Percentiles rank a stretch among this genome's conserved stretches.
phyloP scores from a whole-genome alignment of 2,888 invertebrate species.

The Eupithecia centaureata region DNA sequence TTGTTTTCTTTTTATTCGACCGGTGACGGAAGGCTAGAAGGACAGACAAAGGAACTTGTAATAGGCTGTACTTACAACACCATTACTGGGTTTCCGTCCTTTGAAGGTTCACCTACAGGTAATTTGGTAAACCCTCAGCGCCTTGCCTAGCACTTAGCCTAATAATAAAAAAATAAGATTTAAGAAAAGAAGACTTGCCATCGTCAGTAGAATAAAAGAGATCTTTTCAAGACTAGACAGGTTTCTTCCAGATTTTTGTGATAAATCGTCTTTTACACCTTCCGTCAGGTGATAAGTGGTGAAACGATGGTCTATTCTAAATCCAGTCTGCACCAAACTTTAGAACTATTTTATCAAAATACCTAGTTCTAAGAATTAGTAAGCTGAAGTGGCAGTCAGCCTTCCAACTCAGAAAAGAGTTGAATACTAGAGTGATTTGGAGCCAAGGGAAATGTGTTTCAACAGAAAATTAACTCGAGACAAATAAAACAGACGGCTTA shows the following conservation, averaged over 20 bases:
- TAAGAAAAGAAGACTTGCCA: neutral
- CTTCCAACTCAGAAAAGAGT: too few relatives aligned
- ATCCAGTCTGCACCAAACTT: too few relatives aligned
- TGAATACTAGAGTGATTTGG: too few relatives aligned
- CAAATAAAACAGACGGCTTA: neutral
- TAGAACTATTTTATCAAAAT: too few relatives aligned
- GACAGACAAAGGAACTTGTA: constrained; percentile 35
- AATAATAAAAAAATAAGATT: neutral
- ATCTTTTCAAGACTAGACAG: too few relatives aligned
- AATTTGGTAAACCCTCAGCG: constrained; percentile 15
- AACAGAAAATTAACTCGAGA: neutral
- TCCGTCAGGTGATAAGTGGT: too few relatives aligned
- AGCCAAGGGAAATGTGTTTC: neutral
- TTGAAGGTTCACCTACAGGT: constrained; percentile 26
- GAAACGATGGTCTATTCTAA: too few relatives aligned
- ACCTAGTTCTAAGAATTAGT: too few relatives aligned
- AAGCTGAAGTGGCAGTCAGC: too few relatives aligned
- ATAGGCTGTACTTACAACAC: constrained; percentile 25
- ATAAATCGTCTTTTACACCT: too few relatives aligned
- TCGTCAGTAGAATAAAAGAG: neutral
- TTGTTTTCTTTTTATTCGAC: neutral
- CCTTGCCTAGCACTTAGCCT: neutral
- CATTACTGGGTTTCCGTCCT: constrained; percentile 33
- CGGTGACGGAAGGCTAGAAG: constrained; percentile 30
- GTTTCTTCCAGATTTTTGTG: too few relatives aligned